These are phyloP conservation scores for Fistularia tabacaria DNA, from an alignment of 2,797 vertebrate genomes.

Conservation along the genomic window DNA sequence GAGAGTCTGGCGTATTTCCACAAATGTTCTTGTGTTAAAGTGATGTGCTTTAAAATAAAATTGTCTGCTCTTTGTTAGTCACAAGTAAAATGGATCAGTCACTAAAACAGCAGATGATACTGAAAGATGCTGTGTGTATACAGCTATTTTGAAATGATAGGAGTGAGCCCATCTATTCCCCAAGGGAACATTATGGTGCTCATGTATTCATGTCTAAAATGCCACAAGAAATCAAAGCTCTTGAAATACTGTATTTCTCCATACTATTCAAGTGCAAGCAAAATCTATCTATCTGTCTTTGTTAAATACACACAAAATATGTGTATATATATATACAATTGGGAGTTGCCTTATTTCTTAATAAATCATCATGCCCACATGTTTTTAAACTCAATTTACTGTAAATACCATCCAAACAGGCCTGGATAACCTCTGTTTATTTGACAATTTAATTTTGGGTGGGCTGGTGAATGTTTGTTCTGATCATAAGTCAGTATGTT, in stretches of 20 bases:
- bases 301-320: no score
- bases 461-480: slow-evolving; percentile 32
- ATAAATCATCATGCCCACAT: no score
- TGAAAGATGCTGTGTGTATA: slow-evolving; percentile 17
- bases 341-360: no score
- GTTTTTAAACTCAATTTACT: slow-evolving; percentile 41
- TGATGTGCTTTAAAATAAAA: no score
- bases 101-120: slow-evolving; percentile 12
- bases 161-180: slow-evolving; percentile 44
- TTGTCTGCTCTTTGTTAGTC: slow-evolving; percentile 4
- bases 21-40: no score
- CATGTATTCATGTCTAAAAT: slow-evolving; percentile 55
- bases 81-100: slow-evolving; percentile 1
- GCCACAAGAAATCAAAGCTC: slow-evolving; percentile 56
- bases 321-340: no score
- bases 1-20: no score
- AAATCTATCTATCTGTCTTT: no score
- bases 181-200: slow-evolving; percentile 52
- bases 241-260: no score
- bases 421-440: no score
- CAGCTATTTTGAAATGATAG: slow-evolving; percentile 29
- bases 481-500: slow-evolving; percentile 51
- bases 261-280: no score
- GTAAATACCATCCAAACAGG: slow-evolving; percentile 15
- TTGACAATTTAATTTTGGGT: slow-evolving; percentile 2